A percentile compares a stretch with the other conserved stretches of the same genome.
Evolutionary conservation across 1,140 invertebrate species (phyloP).

Genomic region (Euschistus heros): DNA sequence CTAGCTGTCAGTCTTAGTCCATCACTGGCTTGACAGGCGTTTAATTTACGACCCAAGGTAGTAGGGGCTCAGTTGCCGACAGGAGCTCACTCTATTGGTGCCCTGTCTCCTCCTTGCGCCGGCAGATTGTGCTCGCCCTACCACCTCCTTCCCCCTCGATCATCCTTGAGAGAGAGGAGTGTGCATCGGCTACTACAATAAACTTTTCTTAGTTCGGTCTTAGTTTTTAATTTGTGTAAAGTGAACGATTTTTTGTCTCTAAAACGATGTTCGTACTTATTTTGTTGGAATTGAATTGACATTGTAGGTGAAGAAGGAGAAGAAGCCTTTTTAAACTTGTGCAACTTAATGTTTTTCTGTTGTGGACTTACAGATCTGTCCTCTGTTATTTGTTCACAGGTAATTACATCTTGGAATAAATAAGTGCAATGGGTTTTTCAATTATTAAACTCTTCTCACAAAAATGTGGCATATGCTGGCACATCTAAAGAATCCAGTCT

Average conservation of each 20-base stretch:
- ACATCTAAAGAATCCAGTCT: slow-evolving; percentile 9
- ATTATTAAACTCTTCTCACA: background rate
- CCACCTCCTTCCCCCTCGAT: background rate
- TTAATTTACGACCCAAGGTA: slow-evolving; percentile 19
- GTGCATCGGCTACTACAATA: too few species aligned
- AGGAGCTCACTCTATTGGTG: background rate
- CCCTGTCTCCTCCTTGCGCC: background rate
- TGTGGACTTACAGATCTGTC: slow-evolving; percentile 3
- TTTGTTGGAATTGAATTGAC: too few species aligned
- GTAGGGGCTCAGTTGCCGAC: slow-evolving; percentile 1
- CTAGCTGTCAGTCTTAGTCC: slow-evolving; percentile 14
- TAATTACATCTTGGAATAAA: slow-evolving; percentile 6
- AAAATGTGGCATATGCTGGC: slow-evolving; percentile 17
- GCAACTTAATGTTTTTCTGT: slow-evolving; percentile 9
- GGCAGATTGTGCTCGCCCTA: too few species aligned
- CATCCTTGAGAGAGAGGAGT: too few species aligned
- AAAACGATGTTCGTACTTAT: too few species aligned
- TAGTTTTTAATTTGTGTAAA: too few species aligned
- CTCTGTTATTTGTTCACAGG: slow-evolving; percentile 14
- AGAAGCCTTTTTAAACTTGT: slow-evolving; percentile 7
- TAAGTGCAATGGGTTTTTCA: slow-evolving; percentile 3
- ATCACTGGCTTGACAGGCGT: slow-evolving; percentile 18
- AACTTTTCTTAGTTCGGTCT: too few species aligned
- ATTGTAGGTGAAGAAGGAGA: background rate
- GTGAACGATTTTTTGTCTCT: too few species aligned